These are phyloP conservation scores for Noctuana brunneofusca DNA, from an alignment of 2,888 invertebrate species.

Conservation along the genomic window DNA sequence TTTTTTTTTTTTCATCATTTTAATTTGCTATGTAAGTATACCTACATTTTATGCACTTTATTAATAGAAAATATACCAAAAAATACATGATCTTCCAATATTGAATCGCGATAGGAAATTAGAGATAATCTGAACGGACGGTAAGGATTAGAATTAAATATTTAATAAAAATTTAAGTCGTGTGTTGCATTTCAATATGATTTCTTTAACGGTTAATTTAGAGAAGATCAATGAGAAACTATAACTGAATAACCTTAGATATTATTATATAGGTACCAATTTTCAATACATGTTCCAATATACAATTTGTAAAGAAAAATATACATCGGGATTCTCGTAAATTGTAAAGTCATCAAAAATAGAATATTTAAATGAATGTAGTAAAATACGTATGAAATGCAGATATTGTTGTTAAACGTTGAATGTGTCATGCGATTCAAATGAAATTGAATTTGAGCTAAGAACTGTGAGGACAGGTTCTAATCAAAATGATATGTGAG, in stretches of 20 bases:
- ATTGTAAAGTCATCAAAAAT: slow-evolving; percentile 72
- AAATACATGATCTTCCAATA: slow-evolving; percentile 10
- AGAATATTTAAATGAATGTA: slow-evolving; percentile 54
- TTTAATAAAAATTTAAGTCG: slow-evolving; percentile 38
- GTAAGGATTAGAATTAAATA: slow-evolving; percentile 52
- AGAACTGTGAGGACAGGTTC: slow-evolving; percentile 45
- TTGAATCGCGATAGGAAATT: slow-evolving; percentile 13
- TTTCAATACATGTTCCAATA: slow-evolving; percentile 35
- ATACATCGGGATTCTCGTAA: slow-evolving; percentile 48
- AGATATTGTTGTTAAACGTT: slow-evolving; percentile 35
- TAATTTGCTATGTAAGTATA: not conserved
- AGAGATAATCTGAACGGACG: slow-evolving; percentile 52
- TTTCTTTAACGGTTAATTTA: slow-evolving; percentile 38
- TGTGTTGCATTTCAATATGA: slow-evolving; percentile 34
- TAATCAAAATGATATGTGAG: slow-evolving; percentile 73
- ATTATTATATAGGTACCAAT: slow-evolving; percentile 39
- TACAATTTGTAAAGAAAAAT: slow-evolving; percentile 38
- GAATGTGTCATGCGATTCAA: slow-evolving; percentile 25
- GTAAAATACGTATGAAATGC: slow-evolving; percentile 40
- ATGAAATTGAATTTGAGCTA: slow-evolving; percentile 25
- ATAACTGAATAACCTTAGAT: slow-evolving; percentile 44
- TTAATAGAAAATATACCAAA: slow-evolving; percentile 2
- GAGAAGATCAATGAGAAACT: slow-evolving; percentile 41
- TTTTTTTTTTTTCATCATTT: no score
- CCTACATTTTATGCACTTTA: not conserved